These are phyloP conservation scores for Rhabditoides inermis DNA, from an alignment of 2,888 invertebrate genomes.

Conservation along the genomic window DNA sequence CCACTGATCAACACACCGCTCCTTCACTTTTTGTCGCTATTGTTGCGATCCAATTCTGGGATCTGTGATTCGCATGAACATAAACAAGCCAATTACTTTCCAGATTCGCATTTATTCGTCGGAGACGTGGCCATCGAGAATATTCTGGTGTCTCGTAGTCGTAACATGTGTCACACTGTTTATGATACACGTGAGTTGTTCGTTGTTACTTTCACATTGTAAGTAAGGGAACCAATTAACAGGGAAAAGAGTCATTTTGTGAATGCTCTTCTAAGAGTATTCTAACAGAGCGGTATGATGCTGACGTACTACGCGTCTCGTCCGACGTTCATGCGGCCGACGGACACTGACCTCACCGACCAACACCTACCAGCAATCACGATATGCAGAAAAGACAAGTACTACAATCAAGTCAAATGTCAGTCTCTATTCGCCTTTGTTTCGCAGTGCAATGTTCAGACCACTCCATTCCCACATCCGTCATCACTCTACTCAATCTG, in stretches of 20 bases:
- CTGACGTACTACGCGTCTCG: slow-evolving; percentile 20
- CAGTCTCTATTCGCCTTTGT: slow-evolving; percentile 17
- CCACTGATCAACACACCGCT: no score
- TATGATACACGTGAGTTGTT: slow-evolving; percentile 11
- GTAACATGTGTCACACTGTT: slow-evolving; percentile 15
- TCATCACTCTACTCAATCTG: no score
- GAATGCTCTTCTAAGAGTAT: not conserved
- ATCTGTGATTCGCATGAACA: no score
- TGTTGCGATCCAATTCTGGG: no score
- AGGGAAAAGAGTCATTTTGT: slow-evolving; percentile 2
- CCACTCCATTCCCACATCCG: no score
- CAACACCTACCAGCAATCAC: slow-evolving; percentile 14
- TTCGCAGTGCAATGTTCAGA: slow-evolving; percentile 10
- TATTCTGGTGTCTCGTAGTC: slow-evolving; percentile 15
- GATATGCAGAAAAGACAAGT: slow-evolving; percentile 11
- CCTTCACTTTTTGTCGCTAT: no score
- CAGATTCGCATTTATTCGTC: slow-evolving; percentile 12
- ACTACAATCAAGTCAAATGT: not conserved
- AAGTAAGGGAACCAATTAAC: not conserved
- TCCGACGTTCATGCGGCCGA: slow-evolving; percentile 17
- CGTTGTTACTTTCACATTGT: not conserved
- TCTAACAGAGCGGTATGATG: slow-evolving; percentile 21
- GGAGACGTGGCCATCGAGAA: slow-evolving; percentile 11
- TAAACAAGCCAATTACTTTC: not conserved
- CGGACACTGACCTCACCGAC: slow-evolving; percentile 1